These are phyloP conservation scores for Nezara viridula DNA, from an alignment of 2,888 invertebrate genomes.

Conservation along the genomic window DNA sequence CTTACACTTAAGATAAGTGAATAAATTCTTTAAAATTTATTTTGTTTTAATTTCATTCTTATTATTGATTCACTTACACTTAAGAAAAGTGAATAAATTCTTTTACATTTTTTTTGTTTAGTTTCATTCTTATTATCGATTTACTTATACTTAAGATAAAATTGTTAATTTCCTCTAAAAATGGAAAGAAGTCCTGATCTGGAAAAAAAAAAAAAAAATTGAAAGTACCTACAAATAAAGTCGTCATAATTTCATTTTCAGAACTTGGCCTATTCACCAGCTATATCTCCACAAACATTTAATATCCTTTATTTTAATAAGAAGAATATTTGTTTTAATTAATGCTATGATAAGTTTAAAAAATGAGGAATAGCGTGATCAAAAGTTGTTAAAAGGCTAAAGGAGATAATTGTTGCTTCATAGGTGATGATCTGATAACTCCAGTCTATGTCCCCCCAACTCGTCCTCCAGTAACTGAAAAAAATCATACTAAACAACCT, in stretches of 20 bases:
- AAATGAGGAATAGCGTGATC: neutral
- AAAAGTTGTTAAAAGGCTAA: neutral
- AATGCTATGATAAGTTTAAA: neutral
- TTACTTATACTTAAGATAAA: neutral
- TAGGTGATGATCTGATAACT: conserved; percentile 92
- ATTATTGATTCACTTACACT: too few species aligned
- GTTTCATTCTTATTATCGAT: too few species aligned
- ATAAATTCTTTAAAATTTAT: too few species aligned
- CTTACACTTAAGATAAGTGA: too few species aligned
- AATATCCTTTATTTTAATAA: too few species aligned
- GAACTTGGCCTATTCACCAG: neutral
- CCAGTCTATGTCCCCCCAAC: conserved; percentile 91
- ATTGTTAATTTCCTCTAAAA: neutral
- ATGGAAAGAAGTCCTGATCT: neutral
- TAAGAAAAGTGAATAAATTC: too few species aligned
- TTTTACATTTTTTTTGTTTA: too few species aligned
- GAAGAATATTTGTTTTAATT: neutral
- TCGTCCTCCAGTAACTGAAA: conserved; percentile 73
- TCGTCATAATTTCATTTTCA: neutral
- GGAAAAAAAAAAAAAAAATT: neutral
- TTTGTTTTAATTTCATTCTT: neutral
- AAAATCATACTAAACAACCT: conserved; percentile 69
- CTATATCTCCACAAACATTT: too few species aligned
- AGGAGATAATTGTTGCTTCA: conserved; percentile 66
- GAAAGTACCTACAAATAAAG: too few species aligned